Evolutionary conservation across 2,797 vertebrate species (phyloP), one percentile per base, ranked within the genome.

Genomic region (Coccyzus lansbergi): DNA sequence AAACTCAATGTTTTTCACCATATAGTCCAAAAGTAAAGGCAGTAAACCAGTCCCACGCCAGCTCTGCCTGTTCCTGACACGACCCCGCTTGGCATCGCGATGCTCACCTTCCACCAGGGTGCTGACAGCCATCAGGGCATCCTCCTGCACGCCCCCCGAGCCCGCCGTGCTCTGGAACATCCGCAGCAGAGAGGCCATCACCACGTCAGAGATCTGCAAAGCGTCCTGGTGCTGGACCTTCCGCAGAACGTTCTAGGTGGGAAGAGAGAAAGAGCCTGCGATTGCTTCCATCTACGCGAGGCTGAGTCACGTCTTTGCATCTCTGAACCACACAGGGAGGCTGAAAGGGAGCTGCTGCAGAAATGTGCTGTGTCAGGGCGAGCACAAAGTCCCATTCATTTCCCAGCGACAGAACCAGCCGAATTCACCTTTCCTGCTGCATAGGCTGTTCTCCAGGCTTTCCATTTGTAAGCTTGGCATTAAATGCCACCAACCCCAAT

Each of bases 121-220:
- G 97, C 99, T 99, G 88, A 99, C 99, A 2, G 99, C 99, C 99
- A 99, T 99, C 53, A 99, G 98, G 6, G 99, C 99, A 4, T 99
- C 99, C 95, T 99, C 99, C 96, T 99, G 99, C 20, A 99, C 99
- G 0, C 98, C 99, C 0, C 99, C 99, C 0, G 99, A 99, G 17
- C 99, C 99, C 0, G 99, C 99, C 0, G 99, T 99, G 98, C 99
- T 99, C 97, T 99, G 99, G 90, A 99, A 99, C 99, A 99, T 99
- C 74, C 99, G 97, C 71, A 99, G 98, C 92, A 99, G 98, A 31
- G 99, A 99, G 3, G 99, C 99, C 99, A 99, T 99, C 72, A 99
- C 99, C 94, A 99, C 99, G 22, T 99, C 99, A 0, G 99, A 99
- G 96, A 99, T 99, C 98, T 99, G 99, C 94, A 99, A 97, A 8